Evolutionary conservation across 2,113 vertebrate genomes (phyloP).

Genomic region (Sorex fumeus): DNA sequence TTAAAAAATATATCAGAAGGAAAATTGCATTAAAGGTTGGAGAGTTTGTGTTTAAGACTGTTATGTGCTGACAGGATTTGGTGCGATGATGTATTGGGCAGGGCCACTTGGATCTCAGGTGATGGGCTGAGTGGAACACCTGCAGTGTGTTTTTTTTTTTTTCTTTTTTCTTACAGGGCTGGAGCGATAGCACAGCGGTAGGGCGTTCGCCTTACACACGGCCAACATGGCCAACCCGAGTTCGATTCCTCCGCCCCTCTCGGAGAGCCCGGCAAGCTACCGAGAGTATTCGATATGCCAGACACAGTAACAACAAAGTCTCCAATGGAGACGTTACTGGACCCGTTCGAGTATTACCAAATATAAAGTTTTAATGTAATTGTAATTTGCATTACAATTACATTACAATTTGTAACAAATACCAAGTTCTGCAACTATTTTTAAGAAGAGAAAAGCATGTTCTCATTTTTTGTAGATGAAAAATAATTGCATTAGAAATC

Average conservation of each 20-base stretch:
- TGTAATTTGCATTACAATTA: too few relatives aligned
- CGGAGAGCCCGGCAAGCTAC: too few relatives aligned
- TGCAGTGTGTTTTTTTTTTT: conserved; percentile 18
- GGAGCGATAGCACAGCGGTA: too few relatives aligned
- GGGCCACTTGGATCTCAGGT: not conserved
- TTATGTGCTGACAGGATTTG: conserved; percentile 58
- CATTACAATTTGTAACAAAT: too few relatives aligned
- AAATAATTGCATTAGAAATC: too few relatives aligned
- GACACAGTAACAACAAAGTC: too few relatives aligned
- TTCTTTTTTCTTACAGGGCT: conserved; percentile 49
- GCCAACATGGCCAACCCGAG: too few relatives aligned
- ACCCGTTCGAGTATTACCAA: too few relatives aligned
- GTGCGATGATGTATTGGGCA: conserved; percentile 16
- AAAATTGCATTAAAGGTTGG: not conserved
- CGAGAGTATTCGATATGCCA: too few relatives aligned
- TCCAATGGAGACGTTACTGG: too few relatives aligned
- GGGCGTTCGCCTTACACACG: too few relatives aligned
- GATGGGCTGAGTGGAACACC: not conserved
- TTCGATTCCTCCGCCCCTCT: too few relatives aligned
- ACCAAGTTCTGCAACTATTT: conserved; percentile 72
- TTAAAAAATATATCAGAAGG: not conserved
- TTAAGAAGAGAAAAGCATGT: conserved; percentile 57
- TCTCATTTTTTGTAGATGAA: conserved; percentile 72
- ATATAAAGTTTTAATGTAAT: conserved; percentile 68
- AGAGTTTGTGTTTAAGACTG: conserved; percentile 40